Base-by-base conservation (phyloP, 2,888 invertebrate genomes). In the Agriopis leucophaearia region DNA sequence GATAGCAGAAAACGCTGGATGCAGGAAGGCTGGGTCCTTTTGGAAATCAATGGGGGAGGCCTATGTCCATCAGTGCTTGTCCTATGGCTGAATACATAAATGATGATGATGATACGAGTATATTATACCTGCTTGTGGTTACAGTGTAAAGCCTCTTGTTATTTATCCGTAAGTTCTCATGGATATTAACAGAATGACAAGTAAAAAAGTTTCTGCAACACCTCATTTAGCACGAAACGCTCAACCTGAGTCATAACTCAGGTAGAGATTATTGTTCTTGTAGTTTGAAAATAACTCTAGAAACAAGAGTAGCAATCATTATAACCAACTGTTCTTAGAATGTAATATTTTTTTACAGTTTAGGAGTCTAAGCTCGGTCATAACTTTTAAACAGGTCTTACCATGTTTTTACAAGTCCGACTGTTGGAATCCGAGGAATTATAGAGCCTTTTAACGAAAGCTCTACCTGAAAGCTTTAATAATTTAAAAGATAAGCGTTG, bases 241-340 rank as follows among this genome's bases (percentile, higher is more conserved):
- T 40, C 27, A 48, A 55, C 15, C 48, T 64, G 64, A 75, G 47
- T 71, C 74, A 54, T 54, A 69, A 70, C 71, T 66, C 75, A 72
- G 74, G 75, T 75, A 74, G 70, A 61, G 51, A 59, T 52, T 48
- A 71, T 70, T 72, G 68, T 71, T 70, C 50, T 63, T 47, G 42
- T 47, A 66, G 38, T 67, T 66, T 48, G 38, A 64, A 71, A 71
- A 68, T 47, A 64, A 45, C 60, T 63, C 15, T 40, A 47, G 18
- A 42, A 55, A 42, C 27, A 10, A 55, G 12, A 27, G 12, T 27
- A 42, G 45, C 40, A 59, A 59, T 55, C 4, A 12, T 18, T 42
- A 18, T 13, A 59, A 35, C 35, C 13, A 13, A 8, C 8, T 16
- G 56, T 69, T 69, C 68, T 69, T 15, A 42, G 68, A 64, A 60